phyloP scores from a whole-genome alignment of 2,888 invertebrate genomes.

The Megastigmus dorsalis region DNA sequence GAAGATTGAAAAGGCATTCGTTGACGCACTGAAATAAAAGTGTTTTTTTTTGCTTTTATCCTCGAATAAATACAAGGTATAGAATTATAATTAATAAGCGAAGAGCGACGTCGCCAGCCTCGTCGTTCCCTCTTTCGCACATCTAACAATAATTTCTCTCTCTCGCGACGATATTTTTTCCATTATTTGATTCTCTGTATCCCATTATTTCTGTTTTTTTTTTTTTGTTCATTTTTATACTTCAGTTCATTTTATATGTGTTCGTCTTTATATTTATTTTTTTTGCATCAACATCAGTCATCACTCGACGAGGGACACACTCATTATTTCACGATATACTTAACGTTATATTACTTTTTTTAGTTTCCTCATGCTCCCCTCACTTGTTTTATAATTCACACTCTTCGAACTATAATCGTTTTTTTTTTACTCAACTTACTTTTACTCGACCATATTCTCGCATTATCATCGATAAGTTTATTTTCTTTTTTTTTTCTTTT shows the following conservation, averaged over 20 bases:
- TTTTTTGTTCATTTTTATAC: too few species aligned
- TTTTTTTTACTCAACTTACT: slow-evolving; percentile 19
- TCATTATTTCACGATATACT: slow-evolving; percentile 51
- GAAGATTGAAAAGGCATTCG: slow-evolving; percentile 53
- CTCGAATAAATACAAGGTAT: slow-evolving; percentile 42
- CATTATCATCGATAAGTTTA: slow-evolving; percentile 49
- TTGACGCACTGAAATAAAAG: slow-evolving; percentile 40
- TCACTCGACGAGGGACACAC: slow-evolving; percentile 19
- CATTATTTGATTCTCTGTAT: slow-evolving; percentile 47
- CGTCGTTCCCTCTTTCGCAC: slow-evolving; percentile 41
- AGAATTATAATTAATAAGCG: slow-evolving; percentile 42
- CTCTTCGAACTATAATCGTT: slow-evolving; percentile 18
- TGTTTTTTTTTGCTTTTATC: too few species aligned
- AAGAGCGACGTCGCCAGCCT: slow-evolving; percentile 51
- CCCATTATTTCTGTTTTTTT: not conserved
- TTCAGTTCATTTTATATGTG: too few species aligned
- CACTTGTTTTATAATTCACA: not conserved
- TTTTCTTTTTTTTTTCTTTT: slow-evolving; percentile 6
- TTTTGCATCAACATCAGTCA: slow-evolving; percentile 24
- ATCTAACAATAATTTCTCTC: slow-evolving; percentile 41
- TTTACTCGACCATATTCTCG: slow-evolving; percentile 23
- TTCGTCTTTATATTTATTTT: not conserved
- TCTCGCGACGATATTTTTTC: slow-evolving; percentile 24
- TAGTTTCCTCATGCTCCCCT: slow-evolving; percentile 17
- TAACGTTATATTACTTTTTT: slow-evolving; percentile 29